Evolutionary conservation across 2,797 vertebrate species (phyloP).

Genomic region (Tapera naevia): DNA sequence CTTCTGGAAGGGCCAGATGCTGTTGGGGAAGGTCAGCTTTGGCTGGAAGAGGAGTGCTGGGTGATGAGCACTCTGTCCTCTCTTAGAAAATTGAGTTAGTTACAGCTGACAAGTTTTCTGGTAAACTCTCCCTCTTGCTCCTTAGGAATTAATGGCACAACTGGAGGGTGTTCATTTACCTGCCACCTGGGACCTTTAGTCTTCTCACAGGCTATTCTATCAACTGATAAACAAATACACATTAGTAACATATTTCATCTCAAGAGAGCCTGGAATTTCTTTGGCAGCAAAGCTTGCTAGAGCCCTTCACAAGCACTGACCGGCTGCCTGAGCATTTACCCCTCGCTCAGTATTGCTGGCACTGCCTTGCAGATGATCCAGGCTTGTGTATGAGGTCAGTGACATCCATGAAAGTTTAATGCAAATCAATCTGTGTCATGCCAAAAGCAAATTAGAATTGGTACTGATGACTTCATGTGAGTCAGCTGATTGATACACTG

Average conservation of each 20-base stretch:
- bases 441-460: background rate
- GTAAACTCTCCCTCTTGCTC: background rate
- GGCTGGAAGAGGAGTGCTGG: background rate
- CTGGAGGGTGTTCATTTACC: constrained; percentile 62
- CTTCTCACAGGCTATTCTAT: background rate
- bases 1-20: background rate
- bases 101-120: constrained; percentile 19
- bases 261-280: background rate
- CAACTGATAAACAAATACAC: background rate
- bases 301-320: background rate
- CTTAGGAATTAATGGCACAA: constrained; percentile 49
- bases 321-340: background rate
- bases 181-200: constrained; percentile 29
- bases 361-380: background rate
- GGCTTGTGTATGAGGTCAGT: background rate
- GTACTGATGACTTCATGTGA: background rate
- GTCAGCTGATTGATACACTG: background rate
- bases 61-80: background rate
- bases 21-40: background rate
- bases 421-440: background rate
- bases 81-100: constrained; percentile 18
- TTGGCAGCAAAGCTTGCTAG: background rate
- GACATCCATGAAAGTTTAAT: background rate
- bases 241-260: constrained; percentile 24
- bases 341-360: background rate